Conservation (phyloP, 2,113 vertebrate genomes). For the Dendrocopos noguchii region DNA sequence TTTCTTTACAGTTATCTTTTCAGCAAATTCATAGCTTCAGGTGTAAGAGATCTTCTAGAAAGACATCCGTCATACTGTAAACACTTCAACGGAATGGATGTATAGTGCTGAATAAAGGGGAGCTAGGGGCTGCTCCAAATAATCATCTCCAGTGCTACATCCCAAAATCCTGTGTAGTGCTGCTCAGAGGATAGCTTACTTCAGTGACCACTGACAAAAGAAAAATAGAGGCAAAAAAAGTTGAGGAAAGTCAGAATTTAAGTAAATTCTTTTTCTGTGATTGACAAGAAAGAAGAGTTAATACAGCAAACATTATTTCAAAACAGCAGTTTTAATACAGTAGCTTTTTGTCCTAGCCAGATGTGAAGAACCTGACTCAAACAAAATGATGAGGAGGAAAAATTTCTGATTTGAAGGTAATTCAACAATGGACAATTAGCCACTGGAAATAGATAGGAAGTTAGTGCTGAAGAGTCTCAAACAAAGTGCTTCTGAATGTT, state of each 20-base stretch:
- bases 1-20: not conserved
- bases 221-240: not conserved
- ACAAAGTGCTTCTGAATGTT: not conserved
- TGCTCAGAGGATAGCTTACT: not conserved
- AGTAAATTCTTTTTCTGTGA: not conserved
- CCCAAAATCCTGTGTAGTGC: not conserved
- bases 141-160: not conserved
- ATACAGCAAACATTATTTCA: not conserved
- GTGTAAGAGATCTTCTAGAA: not conserved
- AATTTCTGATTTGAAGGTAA: not conserved
- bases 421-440: not conserved
- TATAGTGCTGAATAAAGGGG: not conserved
- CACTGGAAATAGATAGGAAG: not conserved
- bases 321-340: not conserved
- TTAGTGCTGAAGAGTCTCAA: not conserved
- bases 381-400: not conserved
- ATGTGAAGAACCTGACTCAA: not conserved
- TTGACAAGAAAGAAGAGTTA: not conserved
- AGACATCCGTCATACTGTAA: not conserved
- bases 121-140: not conserved
- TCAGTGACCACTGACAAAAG: not conserved
- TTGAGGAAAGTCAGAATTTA: not conserved
- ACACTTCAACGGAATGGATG: not conserved
- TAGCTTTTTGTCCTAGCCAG: not conserved
- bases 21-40: not conserved